Conservation (phyloP, 2,113 vertebrate genomes). For the Xiphias gladius region DNA sequence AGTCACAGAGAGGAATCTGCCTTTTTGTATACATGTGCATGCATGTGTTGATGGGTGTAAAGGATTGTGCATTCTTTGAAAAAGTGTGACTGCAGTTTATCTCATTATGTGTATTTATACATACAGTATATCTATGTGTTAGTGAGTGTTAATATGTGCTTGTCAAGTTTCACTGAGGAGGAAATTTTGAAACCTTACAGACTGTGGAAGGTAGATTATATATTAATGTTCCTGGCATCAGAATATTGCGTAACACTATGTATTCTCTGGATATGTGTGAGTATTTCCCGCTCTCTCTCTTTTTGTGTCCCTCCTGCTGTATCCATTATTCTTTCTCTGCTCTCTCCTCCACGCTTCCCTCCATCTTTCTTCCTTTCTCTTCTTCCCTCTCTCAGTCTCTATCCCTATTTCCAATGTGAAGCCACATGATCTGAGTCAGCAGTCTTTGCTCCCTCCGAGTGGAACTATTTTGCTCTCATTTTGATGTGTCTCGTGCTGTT, state of each 20-base stretch:
- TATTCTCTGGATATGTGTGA: conserved; percentile 12
- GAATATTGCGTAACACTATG: not conserved
- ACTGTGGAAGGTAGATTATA: not conserved
- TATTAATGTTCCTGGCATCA: not conserved
- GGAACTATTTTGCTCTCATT: conserved; percentile 27
- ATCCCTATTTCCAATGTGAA: conserved; percentile 28
- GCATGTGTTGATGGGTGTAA: not conserved
- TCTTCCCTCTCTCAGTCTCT: conserved; percentile 11
- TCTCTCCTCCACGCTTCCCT: not conserved
- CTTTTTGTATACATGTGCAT: not conserved
- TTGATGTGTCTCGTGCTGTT: conserved; percentile 35
- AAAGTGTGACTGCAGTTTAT: not conserved
- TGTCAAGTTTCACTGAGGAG: not conserved
- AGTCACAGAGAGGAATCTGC: not conserved
- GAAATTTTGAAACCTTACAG: not conserved
- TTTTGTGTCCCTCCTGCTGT: not conserved
- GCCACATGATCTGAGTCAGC: conserved; percentile 69
- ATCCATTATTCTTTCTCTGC: not conserved
- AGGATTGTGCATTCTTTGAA: too few species aligned
- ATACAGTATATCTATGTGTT: not conserved
- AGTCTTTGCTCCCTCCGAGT: conserved; percentile 43
- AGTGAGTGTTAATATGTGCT: not conserved
- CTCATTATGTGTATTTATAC: not conserved
- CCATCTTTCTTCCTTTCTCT: not conserved
- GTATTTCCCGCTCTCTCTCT: not conserved